phyloP scores from a whole-genome alignment of 2,888 invertebrate genomes.

The Drosophila quinaria region DNA sequence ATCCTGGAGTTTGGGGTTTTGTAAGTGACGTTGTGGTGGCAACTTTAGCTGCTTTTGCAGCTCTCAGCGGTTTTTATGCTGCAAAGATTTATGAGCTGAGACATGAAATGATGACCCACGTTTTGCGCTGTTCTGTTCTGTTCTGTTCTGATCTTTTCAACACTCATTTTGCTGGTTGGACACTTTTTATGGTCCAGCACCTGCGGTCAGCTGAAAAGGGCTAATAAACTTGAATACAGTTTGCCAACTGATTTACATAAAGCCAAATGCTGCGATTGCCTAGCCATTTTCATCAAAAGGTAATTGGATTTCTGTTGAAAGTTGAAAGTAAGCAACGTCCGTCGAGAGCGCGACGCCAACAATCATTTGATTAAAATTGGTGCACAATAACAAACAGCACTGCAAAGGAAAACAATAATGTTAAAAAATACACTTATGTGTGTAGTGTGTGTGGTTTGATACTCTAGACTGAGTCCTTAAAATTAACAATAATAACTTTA shows the following conservation, averaged over 20 bases:
- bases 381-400: constrained; percentile 44
- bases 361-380: constrained; percentile 75
- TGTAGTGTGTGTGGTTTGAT: constrained; percentile 40
- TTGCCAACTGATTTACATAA: constrained; percentile 72
- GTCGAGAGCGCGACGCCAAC: constrained; percentile 52
- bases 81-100: constrained; percentile 76
- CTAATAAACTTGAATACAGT: constrained; percentile 71
- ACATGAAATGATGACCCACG: constrained; percentile 78
- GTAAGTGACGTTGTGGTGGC: constrained; percentile 29
- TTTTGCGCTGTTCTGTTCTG: constrained; percentile 38
- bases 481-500: neutral
- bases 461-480: neutral
- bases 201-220: constrained; percentile 77
- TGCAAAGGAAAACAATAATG: constrained; percentile 43
- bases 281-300: constrained; percentile 69
- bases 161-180: constrained; percentile 64
- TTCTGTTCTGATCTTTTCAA: constrained; percentile 26
- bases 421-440: constrained; percentile 19
- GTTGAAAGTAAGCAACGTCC: constrained; percentile 31
- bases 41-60: constrained; percentile 20
- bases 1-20: constrained; percentile 7
- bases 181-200: constrained; percentile 78
- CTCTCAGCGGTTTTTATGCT: constrained; percentile 41
- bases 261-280: constrained; percentile 62
- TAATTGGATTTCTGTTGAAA: constrained; percentile 69